These are phyloP conservation scores for Pseudoatta argentina DNA, from an alignment of 1,140 invertebrate species.

Conservation along the genomic window DNA sequence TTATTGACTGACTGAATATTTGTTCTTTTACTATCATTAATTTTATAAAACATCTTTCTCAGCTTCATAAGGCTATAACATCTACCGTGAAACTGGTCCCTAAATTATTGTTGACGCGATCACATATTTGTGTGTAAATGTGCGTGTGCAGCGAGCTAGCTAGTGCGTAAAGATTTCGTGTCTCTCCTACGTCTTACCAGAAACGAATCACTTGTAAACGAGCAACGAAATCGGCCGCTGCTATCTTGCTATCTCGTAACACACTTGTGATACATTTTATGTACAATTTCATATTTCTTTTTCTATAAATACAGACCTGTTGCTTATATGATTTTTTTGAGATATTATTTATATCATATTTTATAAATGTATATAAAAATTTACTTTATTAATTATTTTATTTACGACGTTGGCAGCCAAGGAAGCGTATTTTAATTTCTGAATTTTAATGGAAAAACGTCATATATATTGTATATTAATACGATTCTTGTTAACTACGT, in stretches of 20 bases:
- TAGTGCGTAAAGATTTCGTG: slow-evolving; percentile 78
- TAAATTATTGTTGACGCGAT: slow-evolving; percentile 45
- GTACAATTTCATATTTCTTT: slow-evolving; percentile 49
- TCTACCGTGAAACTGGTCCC: slow-evolving; percentile 36
- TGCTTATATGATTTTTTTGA: slow-evolving; percentile 45
- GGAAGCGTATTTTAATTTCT: slow-evolving; percentile 8
- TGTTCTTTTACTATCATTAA: not conserved
- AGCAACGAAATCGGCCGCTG: slow-evolving; percentile 83
- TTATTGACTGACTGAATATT: not conserved
- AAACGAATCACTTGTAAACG: slow-evolving; percentile 72
- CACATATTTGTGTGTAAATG: not conserved
- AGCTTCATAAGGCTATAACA: not conserved
- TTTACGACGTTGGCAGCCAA: not conserved
- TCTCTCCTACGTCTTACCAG: slow-evolving; percentile 80
- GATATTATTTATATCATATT: not conserved
- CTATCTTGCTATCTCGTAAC: slow-evolving; percentile 86
- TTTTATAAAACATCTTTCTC: not conserved
- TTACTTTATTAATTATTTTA: slow-evolving; percentile 11
- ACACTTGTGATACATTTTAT: slow-evolving; percentile 72
- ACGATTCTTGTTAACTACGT: slow-evolving; percentile 4
- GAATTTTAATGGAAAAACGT: not conserved
- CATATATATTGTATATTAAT: not conserved
- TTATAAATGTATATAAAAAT: slow-evolving; percentile 34
- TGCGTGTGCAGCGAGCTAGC: slow-evolving; percentile 79
- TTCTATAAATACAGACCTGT: slow-evolving; percentile 48